Percentiles rank a stretch among this genome's conserved stretches.
phyloP scores from a whole-genome alignment of 2,888 invertebrate genomes.

The Melipona beecheii region DNA sequence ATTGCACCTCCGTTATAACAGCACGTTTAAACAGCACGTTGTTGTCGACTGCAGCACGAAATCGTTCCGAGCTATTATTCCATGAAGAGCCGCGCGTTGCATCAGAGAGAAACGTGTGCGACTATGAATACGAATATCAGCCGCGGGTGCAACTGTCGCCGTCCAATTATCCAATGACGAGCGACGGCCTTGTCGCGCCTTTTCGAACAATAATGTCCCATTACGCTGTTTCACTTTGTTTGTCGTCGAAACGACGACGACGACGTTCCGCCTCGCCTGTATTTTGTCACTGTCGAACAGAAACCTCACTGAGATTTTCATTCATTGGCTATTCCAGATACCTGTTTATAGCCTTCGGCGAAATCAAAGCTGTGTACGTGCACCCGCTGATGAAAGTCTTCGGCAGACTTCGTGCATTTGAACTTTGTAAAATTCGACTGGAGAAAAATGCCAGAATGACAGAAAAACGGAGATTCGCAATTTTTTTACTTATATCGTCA shows the following conservation, averaged over 20 bases:
- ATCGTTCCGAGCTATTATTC: constrained; percentile 67
- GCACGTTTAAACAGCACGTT: constrained; percentile 22
- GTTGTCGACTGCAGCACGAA: constrained; percentile 40
- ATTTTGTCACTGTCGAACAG: not conserved
- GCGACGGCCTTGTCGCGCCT: constrained; percentile 78
- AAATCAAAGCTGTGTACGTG: not conserved
- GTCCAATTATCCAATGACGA: constrained; percentile 74
- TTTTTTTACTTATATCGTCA: too few species aligned
- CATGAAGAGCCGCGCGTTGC: constrained; percentile 64
- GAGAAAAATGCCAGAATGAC: not conserved
- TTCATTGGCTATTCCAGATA: not conserved
- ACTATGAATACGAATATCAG: constrained; percentile 61
- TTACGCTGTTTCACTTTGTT: constrained; percentile 72
- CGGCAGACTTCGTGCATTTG: not conserved
- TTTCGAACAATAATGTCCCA: constrained; percentile 75
- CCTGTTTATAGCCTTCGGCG: not conserved
- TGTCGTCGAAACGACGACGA: constrained; percentile 35
- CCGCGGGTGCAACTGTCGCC: constrained; percentile 62
- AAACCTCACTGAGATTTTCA: not conserved
- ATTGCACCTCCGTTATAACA: constrained; percentile 24
- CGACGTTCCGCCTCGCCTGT: constrained; percentile 9
- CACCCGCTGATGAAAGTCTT: not conserved
- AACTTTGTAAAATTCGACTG: not conserved
- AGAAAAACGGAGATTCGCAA: not conserved
- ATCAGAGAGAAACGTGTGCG: constrained; percentile 57